Base-by-base conservation (phyloP, 2,888 invertebrate species). In the Mythimna impura region DNA sequence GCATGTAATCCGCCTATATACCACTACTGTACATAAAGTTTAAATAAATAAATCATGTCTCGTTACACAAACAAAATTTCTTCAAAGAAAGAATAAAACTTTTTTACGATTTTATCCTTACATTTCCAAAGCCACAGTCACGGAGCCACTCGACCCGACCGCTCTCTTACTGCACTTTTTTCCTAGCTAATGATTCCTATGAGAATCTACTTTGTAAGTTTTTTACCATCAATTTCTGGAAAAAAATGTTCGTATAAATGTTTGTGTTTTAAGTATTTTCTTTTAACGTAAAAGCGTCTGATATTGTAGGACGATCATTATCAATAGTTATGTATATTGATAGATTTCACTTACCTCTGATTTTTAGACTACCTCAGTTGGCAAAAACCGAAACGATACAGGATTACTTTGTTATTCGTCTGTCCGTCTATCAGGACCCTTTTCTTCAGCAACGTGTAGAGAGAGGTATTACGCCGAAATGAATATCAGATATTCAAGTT, bases 61-160 rank as follows among this genome's bases (percentile, higher is more conserved):
- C 50, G 17, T 50, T 50, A 20, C 3, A n/a, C 9, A 25, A 22
- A 3, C 5, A 60, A 60, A 58, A 1, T 10, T 30, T 36, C 14
- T 55, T 25, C 14, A 57, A 20, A 25, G n/a, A 47, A 25, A 54
- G 43, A 9, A 20, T 4, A n/a, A 57, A 57, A 4, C 14, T 47
- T 20, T 20, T 30, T 30, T 30, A 30, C 9, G 14, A 54, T 52
- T 50, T 54, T 68, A 47, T 80, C 81, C 76, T 2, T 50, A 20
- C 14, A 69, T 64, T 69, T 57, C 5, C 57, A 61, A 80, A 74
- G 7, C 14, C 47, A 61, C 30, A 69, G 81, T 64, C 66, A 69
- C 68, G 47, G 9, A 40, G n/a, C 89, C 89, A 87, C 92, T 90
- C 92, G 90, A 87, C 89, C 90, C 89, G 82, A 83, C 75, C 79